phyloP scores from a whole-genome alignment of 35 echinoderm and acorn worm species.

The Chiridota heheva region DNA sequence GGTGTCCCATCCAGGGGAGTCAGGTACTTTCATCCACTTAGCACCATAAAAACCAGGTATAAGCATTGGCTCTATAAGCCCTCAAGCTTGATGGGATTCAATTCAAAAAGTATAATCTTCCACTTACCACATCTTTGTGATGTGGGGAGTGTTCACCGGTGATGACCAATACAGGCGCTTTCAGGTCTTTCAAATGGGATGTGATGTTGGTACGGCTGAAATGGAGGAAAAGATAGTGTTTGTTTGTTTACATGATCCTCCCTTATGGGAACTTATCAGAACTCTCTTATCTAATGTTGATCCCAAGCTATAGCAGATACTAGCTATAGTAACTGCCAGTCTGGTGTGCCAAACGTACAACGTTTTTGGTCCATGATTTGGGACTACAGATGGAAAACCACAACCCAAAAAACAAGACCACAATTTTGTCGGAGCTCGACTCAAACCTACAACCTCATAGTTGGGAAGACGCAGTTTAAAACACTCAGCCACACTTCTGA shows the following conservation, averaged over 20 bases:
- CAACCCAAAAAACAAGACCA: too few relatives aligned
- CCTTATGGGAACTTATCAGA: not conserved
- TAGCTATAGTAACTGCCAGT: too few relatives aligned
- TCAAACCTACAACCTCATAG: too few relatives aligned
- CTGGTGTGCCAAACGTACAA: not conserved
- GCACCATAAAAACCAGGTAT: too few relatives aligned
- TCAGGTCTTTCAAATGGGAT: constrained; percentile 69
- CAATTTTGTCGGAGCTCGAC: not conserved
- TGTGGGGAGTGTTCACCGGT: constrained; percentile 88
- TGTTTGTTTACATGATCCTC: not conserved
- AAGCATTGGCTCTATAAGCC: too few relatives aligned
- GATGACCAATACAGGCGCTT: constrained; percentile 68
- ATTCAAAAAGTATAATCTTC: too few relatives aligned
- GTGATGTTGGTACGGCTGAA: constrained; percentile 80
- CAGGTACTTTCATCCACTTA: too few relatives aligned
- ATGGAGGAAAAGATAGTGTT: constrained; percentile 8
- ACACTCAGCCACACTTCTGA: too few relatives aligned
- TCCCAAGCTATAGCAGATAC: too few relatives aligned
- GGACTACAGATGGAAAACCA: too few relatives aligned
- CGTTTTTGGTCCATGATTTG: not conserved
- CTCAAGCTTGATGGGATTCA: too few relatives aligned
- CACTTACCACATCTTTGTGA: constrained; percentile 89
- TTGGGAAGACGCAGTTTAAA: not conserved
- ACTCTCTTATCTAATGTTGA: not conserved
- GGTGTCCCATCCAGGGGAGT: too few relatives aligned